phyloP scores from a whole-genome alignment of 1,140 invertebrate genomes.

The Anadara kagoshimensis region DNA sequence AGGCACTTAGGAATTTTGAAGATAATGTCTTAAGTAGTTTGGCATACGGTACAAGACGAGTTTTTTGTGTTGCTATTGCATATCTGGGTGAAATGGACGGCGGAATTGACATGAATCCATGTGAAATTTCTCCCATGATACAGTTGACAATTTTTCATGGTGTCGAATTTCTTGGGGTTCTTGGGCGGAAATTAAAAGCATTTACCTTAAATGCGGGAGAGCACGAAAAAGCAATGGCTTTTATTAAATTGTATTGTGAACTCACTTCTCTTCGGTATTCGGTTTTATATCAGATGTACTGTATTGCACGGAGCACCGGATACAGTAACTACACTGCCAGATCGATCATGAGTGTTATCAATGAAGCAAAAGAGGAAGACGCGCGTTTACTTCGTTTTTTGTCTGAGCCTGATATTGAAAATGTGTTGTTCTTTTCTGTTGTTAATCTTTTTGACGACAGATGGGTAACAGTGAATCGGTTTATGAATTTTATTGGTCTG shows the following conservation, averaged over 20 bases:
- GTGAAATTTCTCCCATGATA: not conserved
- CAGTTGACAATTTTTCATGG: not conserved
- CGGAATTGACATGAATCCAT: not conserved
- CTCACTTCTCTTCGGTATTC: not conserved
- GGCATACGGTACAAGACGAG: not conserved
- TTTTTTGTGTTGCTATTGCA: not conserved
- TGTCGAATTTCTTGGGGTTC: not conserved
- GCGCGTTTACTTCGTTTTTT: not conserved
- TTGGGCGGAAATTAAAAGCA: not conserved
- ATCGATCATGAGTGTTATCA: not conserved
- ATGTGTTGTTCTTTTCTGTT: not conserved
- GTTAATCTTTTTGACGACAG: no score
- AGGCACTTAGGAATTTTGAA: conserved; percentile 5
- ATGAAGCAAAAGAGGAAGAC: not conserved
- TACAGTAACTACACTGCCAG: not conserved
- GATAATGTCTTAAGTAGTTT: not conserved
- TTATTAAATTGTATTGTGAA: not conserved
- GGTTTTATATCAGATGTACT: not conserved
- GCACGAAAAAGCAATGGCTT: not conserved
- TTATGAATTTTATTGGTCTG: no score
- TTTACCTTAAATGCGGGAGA: not conserved
- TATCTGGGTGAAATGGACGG: not conserved
- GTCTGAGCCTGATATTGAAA: not conserved
- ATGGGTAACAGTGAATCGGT: no score
- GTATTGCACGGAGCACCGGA: no score